Percentiles rank a stretch among this genome's conserved stretches.
Conservation (phyloP, 2,113 vertebrate species). For the Neolamprologus sp. region DNA sequence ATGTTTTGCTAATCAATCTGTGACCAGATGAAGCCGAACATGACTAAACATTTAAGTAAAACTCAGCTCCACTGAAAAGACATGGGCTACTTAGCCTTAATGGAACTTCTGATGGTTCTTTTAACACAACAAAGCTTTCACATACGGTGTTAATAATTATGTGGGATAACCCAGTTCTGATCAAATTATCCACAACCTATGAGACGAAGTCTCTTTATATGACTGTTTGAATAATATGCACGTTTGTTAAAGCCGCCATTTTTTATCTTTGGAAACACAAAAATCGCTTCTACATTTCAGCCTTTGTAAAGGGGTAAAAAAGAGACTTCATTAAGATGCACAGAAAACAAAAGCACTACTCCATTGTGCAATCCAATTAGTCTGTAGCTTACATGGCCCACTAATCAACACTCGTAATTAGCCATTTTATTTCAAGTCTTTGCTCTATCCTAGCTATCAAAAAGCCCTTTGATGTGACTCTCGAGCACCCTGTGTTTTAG, state of each 20-base stretch:
- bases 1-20: not conserved
- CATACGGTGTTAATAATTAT: not conserved
- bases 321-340: conserved; percentile 27
- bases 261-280: not conserved
- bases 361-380: conserved; percentile 56
- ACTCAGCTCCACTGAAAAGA: not conserved
- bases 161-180: not conserved
- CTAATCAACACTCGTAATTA: conserved; percentile 56
- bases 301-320: not conserved
- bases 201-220: not conserved
- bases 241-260: not conserved
- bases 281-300: conserved; percentile 1
- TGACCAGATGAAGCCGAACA: not conserved
- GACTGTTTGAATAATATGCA: not conserved
- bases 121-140: not conserved
- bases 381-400: conserved; percentile 32
- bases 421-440: conserved; percentile 59
- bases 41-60: not conserved
- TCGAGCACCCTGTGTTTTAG: conserved; percentile 37
- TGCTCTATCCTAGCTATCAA: conserved; percentile 44
- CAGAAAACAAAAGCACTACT: conserved; percentile 28
- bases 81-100: fast-evolving
- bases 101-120: not conserved
- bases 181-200: not conserved
- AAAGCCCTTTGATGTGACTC: conserved; percentile 59